Evolutionary conservation across 2,888 invertebrate species (phyloP).

Genomic region (Scaptomyza flava): DNA sequence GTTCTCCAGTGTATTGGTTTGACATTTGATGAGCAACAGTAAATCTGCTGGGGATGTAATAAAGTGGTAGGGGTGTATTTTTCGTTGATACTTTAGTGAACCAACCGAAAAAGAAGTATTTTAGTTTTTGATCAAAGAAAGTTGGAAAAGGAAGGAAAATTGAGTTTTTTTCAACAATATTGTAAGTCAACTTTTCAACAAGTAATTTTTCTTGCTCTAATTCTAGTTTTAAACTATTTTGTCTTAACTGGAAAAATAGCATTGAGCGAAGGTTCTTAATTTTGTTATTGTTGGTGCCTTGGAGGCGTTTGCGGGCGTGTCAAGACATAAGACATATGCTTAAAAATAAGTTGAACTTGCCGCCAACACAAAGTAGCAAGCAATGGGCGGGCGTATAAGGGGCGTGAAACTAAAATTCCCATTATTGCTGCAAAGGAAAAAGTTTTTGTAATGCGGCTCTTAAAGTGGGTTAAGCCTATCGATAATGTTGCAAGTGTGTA

Average conservation of each 20-base stretch:
- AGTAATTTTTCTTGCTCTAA: no score
- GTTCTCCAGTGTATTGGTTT: slow-evolving; percentile 75
- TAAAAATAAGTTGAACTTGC: slow-evolving; percentile 77
- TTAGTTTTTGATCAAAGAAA: not conserved
- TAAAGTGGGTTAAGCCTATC: slow-evolving; percentile 46
- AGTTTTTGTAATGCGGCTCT: slow-evolving; percentile 31
- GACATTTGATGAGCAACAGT: slow-evolving; percentile 78
- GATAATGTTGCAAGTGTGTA: slow-evolving; percentile 28
- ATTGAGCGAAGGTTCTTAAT: not conserved
- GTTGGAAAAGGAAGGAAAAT: not conserved
- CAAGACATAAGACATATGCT: slow-evolving; percentile 59
- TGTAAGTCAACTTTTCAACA: no score
- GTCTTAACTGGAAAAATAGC: not conserved
- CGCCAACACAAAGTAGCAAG: slow-evolving; percentile 52
- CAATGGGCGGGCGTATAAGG: slow-evolving; percentile 4
- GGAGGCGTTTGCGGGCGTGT: slow-evolving; percentile 15
- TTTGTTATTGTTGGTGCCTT: not conserved
- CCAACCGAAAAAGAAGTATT: not conserved
- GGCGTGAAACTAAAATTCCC: slow-evolving; percentile 17
- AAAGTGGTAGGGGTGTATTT: not conserved
- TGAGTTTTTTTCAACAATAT: no score
- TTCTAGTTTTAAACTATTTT: no score
- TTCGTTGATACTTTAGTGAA: not conserved
- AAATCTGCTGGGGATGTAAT: slow-evolving; percentile 25
- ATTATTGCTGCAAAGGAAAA: slow-evolving; percentile 22